Evolutionary conservation across 1,140 invertebrate genomes (phyloP).

Genomic region (Tetramorium simillimum): DNA sequence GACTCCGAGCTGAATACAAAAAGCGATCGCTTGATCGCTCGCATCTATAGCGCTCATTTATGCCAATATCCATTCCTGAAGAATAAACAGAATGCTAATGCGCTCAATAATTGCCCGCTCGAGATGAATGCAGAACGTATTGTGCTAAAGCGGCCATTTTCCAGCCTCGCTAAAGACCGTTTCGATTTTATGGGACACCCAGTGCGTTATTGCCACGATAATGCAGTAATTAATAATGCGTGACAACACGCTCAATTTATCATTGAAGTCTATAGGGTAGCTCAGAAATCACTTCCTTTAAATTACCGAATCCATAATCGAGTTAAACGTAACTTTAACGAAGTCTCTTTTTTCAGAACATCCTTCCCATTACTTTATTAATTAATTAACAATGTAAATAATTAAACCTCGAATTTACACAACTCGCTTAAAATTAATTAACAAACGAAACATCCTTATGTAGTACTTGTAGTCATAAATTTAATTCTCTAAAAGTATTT

Average conservation of each 20-base stretch:
- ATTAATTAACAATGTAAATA: neutral
- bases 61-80: slow-evolving; percentile 4
- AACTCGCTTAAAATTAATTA: neutral
- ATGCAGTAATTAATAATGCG: slow-evolving; percentile 47
- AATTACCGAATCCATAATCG: neutral
- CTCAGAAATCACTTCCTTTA: slow-evolving; percentile 11
- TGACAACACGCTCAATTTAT: slow-evolving; percentile 44
- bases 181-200: slow-evolving; percentile 32
- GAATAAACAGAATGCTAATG: slow-evolving; percentile 38
- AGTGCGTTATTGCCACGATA: slow-evolving; percentile 26
- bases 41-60: neutral
- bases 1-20: neutral
- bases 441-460: neutral
- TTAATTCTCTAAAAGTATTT: no score
- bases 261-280: neutral
- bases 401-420: neutral
- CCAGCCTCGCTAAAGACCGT: slow-evolving; percentile 15
- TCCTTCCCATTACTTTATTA: neutral
- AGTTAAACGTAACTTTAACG: neutral
- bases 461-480: neutral
- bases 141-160: slow-evolving; percentile 20
- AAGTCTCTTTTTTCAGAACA: neutral
- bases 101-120: slow-evolving; percentile 24
- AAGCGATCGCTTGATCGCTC: neutral
- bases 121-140: slow-evolving; percentile 23